Conservation (phyloP, 2,113 vertebrate species). For the Mobula hypostoma region DNA sequence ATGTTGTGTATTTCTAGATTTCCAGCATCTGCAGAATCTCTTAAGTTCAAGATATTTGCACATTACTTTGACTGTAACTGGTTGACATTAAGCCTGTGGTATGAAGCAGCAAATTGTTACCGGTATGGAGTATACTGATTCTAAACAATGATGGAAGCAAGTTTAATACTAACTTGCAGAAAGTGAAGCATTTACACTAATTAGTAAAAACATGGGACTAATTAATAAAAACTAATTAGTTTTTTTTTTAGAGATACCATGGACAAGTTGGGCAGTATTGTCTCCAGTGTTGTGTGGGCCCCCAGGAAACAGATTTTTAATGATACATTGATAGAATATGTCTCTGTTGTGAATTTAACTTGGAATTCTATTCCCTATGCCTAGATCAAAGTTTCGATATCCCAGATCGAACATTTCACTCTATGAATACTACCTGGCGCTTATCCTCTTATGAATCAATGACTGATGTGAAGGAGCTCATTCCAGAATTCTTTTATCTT, state of each 20-base stretch:
- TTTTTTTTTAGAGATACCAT: not conserved
- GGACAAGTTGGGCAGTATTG: not conserved
- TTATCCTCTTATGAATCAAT: slow-evolving; percentile 95
- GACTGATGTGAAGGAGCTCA: slow-evolving; percentile 96
- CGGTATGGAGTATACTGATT: no score
- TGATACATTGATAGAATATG: fast-evolving
- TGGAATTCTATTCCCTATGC: slow-evolving; percentile 49
- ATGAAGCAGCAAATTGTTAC: no score
- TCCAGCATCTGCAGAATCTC: no score
- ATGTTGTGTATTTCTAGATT: no score
- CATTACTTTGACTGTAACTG: not conserved
- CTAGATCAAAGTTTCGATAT: slow-evolving; percentile 99
- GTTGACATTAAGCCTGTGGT: not conserved
- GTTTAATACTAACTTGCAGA: no score
- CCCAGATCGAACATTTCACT: slow-evolving; percentile 96
- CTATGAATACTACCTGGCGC: slow-evolving; percentile 94
- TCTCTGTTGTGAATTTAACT: slow-evolving; percentile 40
- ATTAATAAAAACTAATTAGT: not conserved
- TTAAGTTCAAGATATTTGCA: not conserved
- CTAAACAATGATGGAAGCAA: no score
- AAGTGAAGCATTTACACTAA: not conserved
- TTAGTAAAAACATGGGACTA: not conserved
- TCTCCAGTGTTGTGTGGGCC: not conserved
- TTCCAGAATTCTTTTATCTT: slow-evolving; percentile 96
- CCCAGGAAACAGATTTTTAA: not conserved